Conservation (phyloP, 2,888 invertebrate species). For the Euphydryas editha region DNA sequence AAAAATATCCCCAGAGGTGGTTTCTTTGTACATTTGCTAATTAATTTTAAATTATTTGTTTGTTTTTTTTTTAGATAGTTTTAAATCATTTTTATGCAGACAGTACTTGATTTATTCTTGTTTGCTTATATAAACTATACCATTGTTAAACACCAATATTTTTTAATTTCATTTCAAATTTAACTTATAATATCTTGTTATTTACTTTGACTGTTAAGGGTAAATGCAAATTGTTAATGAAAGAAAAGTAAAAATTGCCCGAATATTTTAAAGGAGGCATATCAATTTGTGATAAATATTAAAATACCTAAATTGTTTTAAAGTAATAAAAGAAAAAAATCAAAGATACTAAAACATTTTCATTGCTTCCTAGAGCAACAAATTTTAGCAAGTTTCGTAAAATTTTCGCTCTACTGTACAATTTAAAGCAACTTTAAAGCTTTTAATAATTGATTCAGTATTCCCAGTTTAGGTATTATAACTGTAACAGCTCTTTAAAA, state of each 20-base stretch:
- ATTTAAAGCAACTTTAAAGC: not conserved
- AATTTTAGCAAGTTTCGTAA: not conserved
- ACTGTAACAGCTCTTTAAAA: slow-evolving; percentile 18
- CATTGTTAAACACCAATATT: too few relatives aligned
- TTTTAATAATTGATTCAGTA: slow-evolving; percentile 12
- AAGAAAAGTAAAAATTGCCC: too few relatives aligned
- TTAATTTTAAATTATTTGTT: slow-evolving; percentile 2
- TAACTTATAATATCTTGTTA: too few relatives aligned
- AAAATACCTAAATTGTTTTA: not conserved
- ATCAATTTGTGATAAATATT: too few relatives aligned
- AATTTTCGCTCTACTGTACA: not conserved
- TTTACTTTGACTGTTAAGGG: too few relatives aligned
- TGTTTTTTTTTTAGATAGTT: not conserved
- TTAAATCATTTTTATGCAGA: not conserved
- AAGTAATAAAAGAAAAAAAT: not conserved
- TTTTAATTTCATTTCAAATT: too few relatives aligned
- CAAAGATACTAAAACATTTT: not conserved
- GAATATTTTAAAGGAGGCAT: too few relatives aligned
- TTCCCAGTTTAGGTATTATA: slow-evolving; percentile 22
- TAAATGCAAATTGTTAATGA: too few relatives aligned
- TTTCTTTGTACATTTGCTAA: slow-evolving; percentile 1
- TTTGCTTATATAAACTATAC: too few relatives aligned
- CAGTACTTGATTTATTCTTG: too few relatives aligned
- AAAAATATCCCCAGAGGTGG: slow-evolving; percentile 23
- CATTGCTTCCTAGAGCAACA: not conserved